A percentile compares a stretch with the other conserved stretches of the same genome.
phyloP scores from a whole-genome alignment of 2,888 invertebrate species.

The Aporophyla lueneburgensis region DNA sequence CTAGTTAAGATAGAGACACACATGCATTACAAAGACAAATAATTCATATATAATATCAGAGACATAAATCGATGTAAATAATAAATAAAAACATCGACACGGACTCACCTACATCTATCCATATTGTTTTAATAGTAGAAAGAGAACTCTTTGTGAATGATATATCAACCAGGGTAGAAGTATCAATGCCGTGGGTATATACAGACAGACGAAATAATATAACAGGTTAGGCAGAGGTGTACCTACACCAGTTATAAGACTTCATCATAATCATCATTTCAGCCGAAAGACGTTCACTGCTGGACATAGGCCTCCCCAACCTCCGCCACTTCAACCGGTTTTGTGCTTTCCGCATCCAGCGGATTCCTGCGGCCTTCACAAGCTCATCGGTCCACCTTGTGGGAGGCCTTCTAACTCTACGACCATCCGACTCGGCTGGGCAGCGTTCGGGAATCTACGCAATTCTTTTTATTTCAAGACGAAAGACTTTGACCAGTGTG shows the following conservation, averaged over 20 bases:
- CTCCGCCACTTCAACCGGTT: too few relatives aligned
- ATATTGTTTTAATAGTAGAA: not conserved
- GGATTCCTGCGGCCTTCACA: too few relatives aligned
- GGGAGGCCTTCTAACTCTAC: too few relatives aligned
- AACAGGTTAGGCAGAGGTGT: not conserved
- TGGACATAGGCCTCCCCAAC: too few relatives aligned
- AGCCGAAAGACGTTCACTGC: too few relatives aligned
- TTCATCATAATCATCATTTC: too few relatives aligned
- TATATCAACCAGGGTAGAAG: not conserved
- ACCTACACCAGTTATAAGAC: not conserved
- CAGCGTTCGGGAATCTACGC: too few relatives aligned
- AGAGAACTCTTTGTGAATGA: not conserved
- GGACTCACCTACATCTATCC: not conserved
- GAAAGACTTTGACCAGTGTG: too few relatives aligned
- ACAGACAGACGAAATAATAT: not conserved
- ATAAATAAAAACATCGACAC: not conserved
- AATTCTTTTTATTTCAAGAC: too few relatives aligned
- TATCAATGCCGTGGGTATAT: not conserved
- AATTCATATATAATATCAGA: constrained; percentile 1
- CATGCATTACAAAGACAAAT: not conserved
- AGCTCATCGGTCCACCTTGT: too few relatives aligned
- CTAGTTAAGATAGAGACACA: constrained; percentile 30
- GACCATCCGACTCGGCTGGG: too few relatives aligned
- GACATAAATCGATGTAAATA: not conserved
- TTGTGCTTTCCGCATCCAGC: too few relatives aligned